Base-by-base conservation (phyloP, 2,888 invertebrate genomes). In the Thymelicus sylvestris region DNA sequence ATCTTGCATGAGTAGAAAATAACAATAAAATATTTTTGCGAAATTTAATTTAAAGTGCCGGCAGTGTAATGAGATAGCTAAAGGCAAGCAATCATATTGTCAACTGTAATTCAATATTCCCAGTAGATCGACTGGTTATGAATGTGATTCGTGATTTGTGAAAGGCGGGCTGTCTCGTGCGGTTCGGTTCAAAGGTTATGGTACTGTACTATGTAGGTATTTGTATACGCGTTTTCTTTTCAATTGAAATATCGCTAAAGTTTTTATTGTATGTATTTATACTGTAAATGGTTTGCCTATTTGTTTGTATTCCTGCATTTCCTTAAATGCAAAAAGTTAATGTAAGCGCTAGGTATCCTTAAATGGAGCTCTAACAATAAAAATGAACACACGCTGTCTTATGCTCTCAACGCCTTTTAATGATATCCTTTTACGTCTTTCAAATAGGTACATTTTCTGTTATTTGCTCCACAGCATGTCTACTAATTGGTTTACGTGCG, bases 51-150 rank as follows among this genome's bases (percentile, higher is more conserved):
- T 24, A 24, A 55, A 55, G 55, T 24, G 15, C n/a, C 44, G 19
- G 19, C 12, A 50, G n/a, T 55, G 69, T 48, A 70, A 64, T 41
- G 41, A 41, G 38, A 60, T 60, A 65, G 38, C 8, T 15, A 13
- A 31, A 65, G 65, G 41, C 44, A 52, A 55, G 52, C 61, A 60
- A 52, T 61, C 61, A 71, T 66, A 44, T 71, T 66, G 71, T 71
- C 71, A 66, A 65, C 48, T 60, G 70, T 71, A 71, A 71, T 66
- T 59, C 60, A 60, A 65, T 70, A 70, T 60, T 66, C 52, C 44
- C 50, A n/a, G 48, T 48, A 64, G 38, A 70, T 65, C 31, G 61
- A 66, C 65, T 61, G 44, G 61, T 66, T 71, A 61, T 66, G 66
- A 61, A 71, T 71, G 47, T 44, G 44, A 19, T 15, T 60, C 48